Base-by-base conservation (phyloP, 2,888 invertebrate species). In the Taphrorychus bicolor region DNA sequence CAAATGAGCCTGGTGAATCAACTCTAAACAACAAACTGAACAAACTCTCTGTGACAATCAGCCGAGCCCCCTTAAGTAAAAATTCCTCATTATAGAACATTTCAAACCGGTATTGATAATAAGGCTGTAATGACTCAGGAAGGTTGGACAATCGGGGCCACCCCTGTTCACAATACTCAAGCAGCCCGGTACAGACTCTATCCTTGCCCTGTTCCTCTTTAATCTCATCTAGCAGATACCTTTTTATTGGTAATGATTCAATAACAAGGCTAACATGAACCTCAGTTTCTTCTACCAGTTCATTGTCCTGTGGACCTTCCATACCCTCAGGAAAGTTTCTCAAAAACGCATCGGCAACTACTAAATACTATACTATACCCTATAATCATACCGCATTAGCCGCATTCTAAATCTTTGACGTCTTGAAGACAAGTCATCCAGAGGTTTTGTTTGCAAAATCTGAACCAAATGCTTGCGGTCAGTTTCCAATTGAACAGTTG, bases 331-430 rank as follows among this genome's bases (percentile, higher is more conserved):
- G n/a, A n/a, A n/a, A n/a, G n/a, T n/a, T n/a, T n/a, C n/a, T n/a
- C n/a, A n/a, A n/a, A n/a, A n/a, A n/a, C n/a, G n/a, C n/a, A n/a
- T n/a, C n/a, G n/a, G 75, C 73, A 2, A 70, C 58, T 9, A 67
- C 53, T 5, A 75, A 45, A 0, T 74, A 11, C 61, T 53, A 69
- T 75, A 73, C 9, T 60, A 48, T 14, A 75, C 65, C n/a, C n/a
- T n/a, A n/a, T n/a, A n/a, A n/a, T n/a, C n/a, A n/a, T n/a, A n/a
- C n/a, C n/a, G n/a, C n/a, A n/a, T n/a, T n/a, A n/a, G n/a, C n/a
- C n/a, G n/a, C n/a, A n/a, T n/a, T n/a, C n/a, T n/a, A n/a, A n/a
- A n/a, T n/a, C n/a, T n/a, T n/a, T n/a, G n/a, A n/a, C n/a, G n/a
- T n/a, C n/a, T n/a, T n/a, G n/a, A n/a, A n/a, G n/a, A n/a, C n/a